These are phyloP conservation scores for Hypotaenidia okinawae DNA, from an alignment of 2,797 vertebrate genomes.

Conservation along the genomic window DNA sequence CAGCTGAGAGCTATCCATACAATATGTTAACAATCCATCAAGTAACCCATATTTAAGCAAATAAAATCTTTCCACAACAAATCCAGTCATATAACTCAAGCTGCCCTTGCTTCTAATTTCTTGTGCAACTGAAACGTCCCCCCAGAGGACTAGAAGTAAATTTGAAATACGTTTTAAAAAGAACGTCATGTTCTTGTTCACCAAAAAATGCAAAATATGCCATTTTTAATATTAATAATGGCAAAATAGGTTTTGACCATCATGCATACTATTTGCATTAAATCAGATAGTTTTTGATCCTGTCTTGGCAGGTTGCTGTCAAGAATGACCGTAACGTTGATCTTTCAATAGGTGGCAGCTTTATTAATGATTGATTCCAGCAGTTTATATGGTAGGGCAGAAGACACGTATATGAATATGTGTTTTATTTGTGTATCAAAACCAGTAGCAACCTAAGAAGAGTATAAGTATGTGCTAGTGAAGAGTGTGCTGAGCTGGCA, in stretches of 20 bases:
- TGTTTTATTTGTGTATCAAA: background rate
- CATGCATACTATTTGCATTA: background rate
- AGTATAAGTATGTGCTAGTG: background rate
- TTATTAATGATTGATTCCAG: background rate
- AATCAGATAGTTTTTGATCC: background rate
- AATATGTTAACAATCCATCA: conserved; percentile 20
- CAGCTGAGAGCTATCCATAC: background rate
- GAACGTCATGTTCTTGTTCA: background rate
- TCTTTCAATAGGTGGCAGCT: background rate
- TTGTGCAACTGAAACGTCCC: background rate
- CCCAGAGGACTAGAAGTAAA: background rate
- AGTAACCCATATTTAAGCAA: background rate
- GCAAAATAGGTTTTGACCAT: background rate
- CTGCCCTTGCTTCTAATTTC: background rate
- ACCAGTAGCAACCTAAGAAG: background rate
- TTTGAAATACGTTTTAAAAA: background rate
- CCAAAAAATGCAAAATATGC: background rate
- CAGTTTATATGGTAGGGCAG: background rate
- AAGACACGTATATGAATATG: background rate
- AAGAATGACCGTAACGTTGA: background rate
- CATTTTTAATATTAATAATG: background rate
- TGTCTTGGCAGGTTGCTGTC: accelerated
- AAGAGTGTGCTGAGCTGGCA: background rate
- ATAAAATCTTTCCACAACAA: background rate
- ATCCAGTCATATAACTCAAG: background rate